These are phyloP conservation scores for Phengaris arion DNA, from an alignment of 2,888 invertebrate species.

Conservation along the genomic window DNA sequence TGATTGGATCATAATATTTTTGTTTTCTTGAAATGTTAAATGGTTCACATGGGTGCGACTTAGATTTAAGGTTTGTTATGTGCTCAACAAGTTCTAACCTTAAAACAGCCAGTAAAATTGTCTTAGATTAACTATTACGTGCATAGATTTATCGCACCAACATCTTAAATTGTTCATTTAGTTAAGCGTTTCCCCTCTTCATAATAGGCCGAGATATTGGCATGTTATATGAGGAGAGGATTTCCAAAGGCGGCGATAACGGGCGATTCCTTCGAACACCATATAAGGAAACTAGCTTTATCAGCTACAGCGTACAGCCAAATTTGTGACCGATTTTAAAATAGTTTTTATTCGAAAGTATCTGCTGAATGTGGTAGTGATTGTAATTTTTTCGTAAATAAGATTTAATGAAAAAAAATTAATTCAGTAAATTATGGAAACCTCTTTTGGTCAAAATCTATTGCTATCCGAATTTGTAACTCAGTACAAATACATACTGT, in stretches of 20 bases:
- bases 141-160: background rate
- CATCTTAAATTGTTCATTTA: slow-evolving; percentile 14
- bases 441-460: background rate
- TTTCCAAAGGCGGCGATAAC: slow-evolving; percentile 56
- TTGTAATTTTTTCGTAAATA: background rate
- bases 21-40: too few relatives aligned
- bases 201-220: slow-evolving; percentile 42
- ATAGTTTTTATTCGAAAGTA: slow-evolving; percentile 28
- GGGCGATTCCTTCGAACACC: slow-evolving; percentile 50
- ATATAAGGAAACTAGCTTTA: slow-evolving; percentile 56
- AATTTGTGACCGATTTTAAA: background rate
- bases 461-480: background rate
- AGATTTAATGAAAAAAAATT: background rate
- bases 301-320: slow-evolving; percentile 35
- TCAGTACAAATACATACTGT: background rate
- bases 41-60: too few relatives aligned
- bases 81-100: background rate
- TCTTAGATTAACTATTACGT: background rate
- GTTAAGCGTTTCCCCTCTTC: slow-evolving; percentile 37
- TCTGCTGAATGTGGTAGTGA: background rate
- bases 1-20: too few relatives aligned
- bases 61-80: background rate
- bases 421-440: background rate
- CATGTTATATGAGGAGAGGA: slow-evolving; percentile 39
- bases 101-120: background rate